phyloP scores from a whole-genome alignment of 2,113 vertebrate species.

The Morone saxatilis region DNA sequence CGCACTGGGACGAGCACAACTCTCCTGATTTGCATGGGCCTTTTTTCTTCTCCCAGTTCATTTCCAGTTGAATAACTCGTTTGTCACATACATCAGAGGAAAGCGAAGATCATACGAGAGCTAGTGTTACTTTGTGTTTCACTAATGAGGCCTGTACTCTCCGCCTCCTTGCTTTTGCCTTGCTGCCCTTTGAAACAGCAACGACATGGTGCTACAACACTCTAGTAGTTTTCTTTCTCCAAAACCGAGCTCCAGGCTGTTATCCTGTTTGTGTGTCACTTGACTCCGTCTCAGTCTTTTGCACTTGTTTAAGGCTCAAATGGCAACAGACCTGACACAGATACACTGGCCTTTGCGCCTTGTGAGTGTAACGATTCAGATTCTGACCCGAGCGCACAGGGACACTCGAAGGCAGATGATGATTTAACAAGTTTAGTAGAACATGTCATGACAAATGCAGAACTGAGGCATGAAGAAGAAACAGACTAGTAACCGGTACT shows the following conservation, averaged over 20 bases:
- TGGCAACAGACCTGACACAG: slow-evolving; percentile 51
- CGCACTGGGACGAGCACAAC: slow-evolving; percentile 48
- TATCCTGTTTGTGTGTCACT: slow-evolving; percentile 57
- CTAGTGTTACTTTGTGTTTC: slow-evolving; percentile 77
- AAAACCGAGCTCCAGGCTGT: slow-evolving; percentile 34
- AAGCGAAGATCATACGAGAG: slow-evolving; percentile 78
- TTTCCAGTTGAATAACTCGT: slow-evolving; percentile 77
- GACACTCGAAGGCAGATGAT: slow-evolving; percentile 41
- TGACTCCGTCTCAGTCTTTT: slow-evolving; percentile 41
- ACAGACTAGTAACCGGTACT: background rate
- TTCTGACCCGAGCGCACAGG: slow-evolving; percentile 25
- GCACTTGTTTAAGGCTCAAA: slow-evolving; percentile 59
- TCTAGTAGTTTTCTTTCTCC: slow-evolving; percentile 41
- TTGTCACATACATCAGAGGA: slow-evolving; percentile 82
- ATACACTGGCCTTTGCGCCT: slow-evolving; percentile 21
- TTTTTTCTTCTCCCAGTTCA: slow-evolving; percentile 63
- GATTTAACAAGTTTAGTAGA: slow-evolving; percentile 25
- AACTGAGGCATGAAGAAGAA: background rate
- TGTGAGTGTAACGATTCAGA: slow-evolving; percentile 7
- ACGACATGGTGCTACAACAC: slow-evolving; percentile 51
- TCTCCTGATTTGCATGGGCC: slow-evolving; percentile 54
- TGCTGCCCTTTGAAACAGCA: slow-evolving; percentile 75
- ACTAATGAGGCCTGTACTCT: slow-evolving; percentile 77
- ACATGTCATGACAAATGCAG: slow-evolving; percentile 4
- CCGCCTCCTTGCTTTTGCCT: slow-evolving; percentile 68